Percentiles rank a stretch among this genome's conserved stretches.
Conservation (phyloP, 2,797 vertebrate genomes). For the Lepilemur septentrionalis region DNA sequence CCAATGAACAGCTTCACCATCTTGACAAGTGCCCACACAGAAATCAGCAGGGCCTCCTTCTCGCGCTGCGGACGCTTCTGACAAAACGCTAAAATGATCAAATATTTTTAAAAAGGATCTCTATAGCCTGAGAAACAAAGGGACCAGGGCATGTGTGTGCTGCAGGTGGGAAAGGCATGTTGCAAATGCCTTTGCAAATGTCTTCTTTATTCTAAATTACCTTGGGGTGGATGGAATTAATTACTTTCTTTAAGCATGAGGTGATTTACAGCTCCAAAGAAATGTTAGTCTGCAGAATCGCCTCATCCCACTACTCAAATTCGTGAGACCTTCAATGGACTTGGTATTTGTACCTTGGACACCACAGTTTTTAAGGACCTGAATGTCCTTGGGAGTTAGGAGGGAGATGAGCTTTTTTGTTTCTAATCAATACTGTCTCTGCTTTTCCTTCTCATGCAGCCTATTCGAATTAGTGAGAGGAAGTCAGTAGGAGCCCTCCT, state of each 20-base stretch:
- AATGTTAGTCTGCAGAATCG: neutral
- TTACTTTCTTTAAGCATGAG: neutral
- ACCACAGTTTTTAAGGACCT: neutral
- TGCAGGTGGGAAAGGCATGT: neutral
- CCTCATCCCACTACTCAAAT: neutral
- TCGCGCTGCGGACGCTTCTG: too few species aligned
- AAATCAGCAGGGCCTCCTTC: too few species aligned
- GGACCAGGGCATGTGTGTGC: too few species aligned
- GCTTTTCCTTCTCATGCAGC: neutral
- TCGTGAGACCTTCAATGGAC: rapidly evolving
- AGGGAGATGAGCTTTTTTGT: neutral
- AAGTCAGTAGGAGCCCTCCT: neutral
- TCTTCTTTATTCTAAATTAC: neutral
- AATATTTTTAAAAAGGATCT: neutral
- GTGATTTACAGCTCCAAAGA: neutral
- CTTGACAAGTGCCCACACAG: constrained; percentile 73
- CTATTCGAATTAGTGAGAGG: neutral
- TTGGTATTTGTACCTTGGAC: neutral
- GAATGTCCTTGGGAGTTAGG: too few species aligned
- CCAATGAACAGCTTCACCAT: constrained; percentile 98
- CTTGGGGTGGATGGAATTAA: neutral
- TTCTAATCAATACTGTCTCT: neutral
- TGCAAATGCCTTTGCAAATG: neutral
- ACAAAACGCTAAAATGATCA: too few species aligned
- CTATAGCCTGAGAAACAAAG: neutral